phyloP scores from a whole-genome alignment of 1,140 invertebrate species.

The Hyposmocoma kahamanoa region DNA sequence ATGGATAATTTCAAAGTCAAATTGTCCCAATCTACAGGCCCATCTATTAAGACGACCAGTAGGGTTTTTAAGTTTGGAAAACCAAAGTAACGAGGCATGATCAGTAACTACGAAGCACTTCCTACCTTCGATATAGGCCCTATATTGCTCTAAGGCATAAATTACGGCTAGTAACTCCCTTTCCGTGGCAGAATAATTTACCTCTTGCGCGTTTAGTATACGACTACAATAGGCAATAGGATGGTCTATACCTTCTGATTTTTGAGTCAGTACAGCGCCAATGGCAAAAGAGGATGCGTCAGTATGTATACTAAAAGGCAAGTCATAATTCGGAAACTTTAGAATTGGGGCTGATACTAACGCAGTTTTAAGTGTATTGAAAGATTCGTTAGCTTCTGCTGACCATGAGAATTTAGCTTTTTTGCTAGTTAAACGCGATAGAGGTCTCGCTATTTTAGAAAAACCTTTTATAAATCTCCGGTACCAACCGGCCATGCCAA shows the following conservation, averaged over 20 bases:
- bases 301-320: not conserved
- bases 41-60: slow-evolving; percentile 38
- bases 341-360: not conserved
- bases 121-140: slow-evolving; percentile 34
- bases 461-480: slow-evolving; percentile 44
- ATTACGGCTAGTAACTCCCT: not conserved
- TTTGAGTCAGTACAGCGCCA: not conserved
- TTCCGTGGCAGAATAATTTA: not conserved
- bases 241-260: not conserved
- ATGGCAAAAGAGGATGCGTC: not conserved
- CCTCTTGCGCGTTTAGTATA: not conserved
- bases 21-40: slow-evolving; percentile 38
- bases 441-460: slow-evolving; percentile 26
- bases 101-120: slow-evolving; percentile 54
- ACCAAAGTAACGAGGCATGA: slow-evolving; percentile 4
- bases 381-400: not conserved
- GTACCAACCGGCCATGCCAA: slow-evolving; percentile 47
- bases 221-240: slow-evolving; percentile 3
- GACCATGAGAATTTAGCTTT: slow-evolving; percentile 4
- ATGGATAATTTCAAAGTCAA: slow-evolving; percentile 25
- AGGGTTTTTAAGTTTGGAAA: slow-evolving; percentile 20
- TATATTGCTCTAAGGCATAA: slow-evolving; percentile 5
- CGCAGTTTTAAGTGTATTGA: not conserved
- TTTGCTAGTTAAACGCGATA: slow-evolving; percentile 23
- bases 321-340: not conserved